phyloP scores from a whole-genome alignment of 2,113 vertebrate genomes.

The Chlorodrepanis virens region DNA sequence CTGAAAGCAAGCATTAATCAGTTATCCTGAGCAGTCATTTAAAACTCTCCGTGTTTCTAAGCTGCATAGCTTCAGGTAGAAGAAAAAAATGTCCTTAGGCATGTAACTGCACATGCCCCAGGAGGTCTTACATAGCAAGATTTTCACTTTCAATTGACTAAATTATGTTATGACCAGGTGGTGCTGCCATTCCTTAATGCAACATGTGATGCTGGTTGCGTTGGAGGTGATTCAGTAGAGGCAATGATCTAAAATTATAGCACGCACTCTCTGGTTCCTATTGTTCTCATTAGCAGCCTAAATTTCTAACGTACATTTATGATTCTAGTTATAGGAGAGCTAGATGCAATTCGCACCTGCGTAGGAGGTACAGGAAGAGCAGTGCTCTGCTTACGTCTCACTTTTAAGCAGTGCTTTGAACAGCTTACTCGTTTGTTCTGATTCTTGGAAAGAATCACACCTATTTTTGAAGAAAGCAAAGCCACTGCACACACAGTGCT shows the following conservation, averaged over 20 bases:
- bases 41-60: neutral
- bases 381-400: accelerated
- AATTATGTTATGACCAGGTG: neutral
- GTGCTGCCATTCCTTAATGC: neutral
- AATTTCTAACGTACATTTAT: neutral
- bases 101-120: neutral
- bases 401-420: neutral
- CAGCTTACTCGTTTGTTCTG: neutral
- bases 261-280: neutral
- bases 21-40: neutral
- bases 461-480: neutral
- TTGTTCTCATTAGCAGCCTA: neutral
- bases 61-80: neutral
- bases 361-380: neutral
- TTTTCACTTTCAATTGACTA: neutral
- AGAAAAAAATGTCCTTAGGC: neutral
- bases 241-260: neutral
- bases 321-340: neutral
- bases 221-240: neutral
- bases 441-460: neutral
- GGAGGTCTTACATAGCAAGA: neutral
- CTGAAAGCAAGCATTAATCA: neutral
- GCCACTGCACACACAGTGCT: accelerated
- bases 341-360: neutral
- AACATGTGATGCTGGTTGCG: neutral